phyloP scores from a whole-genome alignment of 2,888 invertebrate species.

The Polydrusus cervinus region DNA sequence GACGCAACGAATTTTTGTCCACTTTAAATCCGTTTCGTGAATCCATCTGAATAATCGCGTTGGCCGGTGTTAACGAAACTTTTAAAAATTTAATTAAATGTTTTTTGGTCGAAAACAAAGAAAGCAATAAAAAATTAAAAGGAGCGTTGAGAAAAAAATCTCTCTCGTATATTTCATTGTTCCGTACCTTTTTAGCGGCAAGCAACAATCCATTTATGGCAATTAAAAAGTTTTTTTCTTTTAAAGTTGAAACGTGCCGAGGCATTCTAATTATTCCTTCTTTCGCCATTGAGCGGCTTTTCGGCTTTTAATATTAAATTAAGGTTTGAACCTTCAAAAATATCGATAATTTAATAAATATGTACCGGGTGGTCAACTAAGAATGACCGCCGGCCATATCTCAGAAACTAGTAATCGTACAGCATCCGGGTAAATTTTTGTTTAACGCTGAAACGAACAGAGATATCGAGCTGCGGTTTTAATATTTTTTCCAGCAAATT shows the following conservation, averaged over 20 bases:
- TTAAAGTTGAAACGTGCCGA: not conserved
- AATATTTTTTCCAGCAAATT: no score
- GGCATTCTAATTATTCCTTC: conserved; percentile 8
- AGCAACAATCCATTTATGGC: conserved; percentile 13
- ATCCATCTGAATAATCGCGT: not conserved
- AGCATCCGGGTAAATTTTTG: no score
- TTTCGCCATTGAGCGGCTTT: not conserved
- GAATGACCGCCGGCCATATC: no score
- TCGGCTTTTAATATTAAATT: not conserved
- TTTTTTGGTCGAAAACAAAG: not conserved
- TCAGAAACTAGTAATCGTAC: no score
- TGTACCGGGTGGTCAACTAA: no score
- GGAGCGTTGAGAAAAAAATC: not conserved
- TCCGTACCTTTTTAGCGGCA: not conserved
- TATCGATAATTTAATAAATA: no score
- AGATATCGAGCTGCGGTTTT: no score
- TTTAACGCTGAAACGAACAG: no score
- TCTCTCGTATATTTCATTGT: not conserved
- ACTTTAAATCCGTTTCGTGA: no score
- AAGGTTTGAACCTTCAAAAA: no score
- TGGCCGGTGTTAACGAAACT: not conserved
- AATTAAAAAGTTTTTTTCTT: conserved; percentile 9
- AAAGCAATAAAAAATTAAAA: not conserved
- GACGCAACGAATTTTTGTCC: no score
- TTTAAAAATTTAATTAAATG: conserved; percentile 3